A percentile compares a stretch with the other conserved stretches of the same genome.
These are phyloP conservation scores for Otis tarda DNA, from an alignment of 2,113 vertebrate genomes.

Conservation along the genomic window DNA sequence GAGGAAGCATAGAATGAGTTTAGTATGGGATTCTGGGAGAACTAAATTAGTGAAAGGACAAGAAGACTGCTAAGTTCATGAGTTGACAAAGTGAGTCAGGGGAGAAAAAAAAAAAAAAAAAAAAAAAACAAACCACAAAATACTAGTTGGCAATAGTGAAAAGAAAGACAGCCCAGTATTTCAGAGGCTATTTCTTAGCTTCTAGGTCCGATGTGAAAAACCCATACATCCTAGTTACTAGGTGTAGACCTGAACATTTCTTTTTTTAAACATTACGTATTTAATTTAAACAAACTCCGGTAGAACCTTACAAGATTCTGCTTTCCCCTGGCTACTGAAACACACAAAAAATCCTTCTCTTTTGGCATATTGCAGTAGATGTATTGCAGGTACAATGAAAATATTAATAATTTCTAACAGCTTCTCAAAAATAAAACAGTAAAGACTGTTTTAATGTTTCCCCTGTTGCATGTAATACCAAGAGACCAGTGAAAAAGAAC, in stretches of 20 bases:
- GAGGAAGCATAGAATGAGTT: neutral
- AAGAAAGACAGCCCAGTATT: neutral
- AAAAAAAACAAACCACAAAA: neutral
- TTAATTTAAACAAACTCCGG: neutral
- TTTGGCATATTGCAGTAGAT: neutral
- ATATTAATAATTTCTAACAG: neutral
- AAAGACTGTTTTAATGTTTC: neutral
- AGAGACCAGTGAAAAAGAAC: neutral
- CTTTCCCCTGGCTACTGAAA: neutral
- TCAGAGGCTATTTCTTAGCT: neutral
- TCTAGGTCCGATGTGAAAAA: neutral
- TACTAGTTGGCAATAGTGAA: neutral
- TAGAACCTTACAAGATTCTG: neutral
- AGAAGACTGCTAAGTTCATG: neutral
- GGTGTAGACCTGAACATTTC: neutral
- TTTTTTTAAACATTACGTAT: neutral
- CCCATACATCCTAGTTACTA: rapidly evolving
- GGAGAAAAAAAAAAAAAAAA: neutral
- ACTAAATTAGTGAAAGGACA: neutral
- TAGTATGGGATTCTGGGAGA: neutral
- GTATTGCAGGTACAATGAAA: neutral
- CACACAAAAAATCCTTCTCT: neutral
- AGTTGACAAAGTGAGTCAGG: neutral
- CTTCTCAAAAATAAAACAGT: neutral
- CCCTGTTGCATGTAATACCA: neutral